Evolutionary conservation across 2,888 invertebrate genomes (phyloP), one percentile per base, ranked within the genome.

Genomic region (Ganaspis brasiliensis): DNA sequence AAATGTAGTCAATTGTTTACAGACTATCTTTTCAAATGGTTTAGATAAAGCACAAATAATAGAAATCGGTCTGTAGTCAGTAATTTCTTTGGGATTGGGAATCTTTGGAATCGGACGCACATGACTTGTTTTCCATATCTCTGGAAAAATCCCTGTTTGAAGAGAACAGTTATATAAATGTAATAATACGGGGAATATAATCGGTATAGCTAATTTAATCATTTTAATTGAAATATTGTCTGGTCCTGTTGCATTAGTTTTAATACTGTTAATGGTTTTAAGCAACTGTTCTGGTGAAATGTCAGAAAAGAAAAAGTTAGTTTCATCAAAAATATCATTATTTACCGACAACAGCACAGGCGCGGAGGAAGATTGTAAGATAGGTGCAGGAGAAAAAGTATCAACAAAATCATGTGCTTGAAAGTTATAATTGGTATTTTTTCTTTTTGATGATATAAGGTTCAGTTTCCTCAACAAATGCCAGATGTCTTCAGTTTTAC

Each of bases 271-370:
- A 10, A 45, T 12, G 12, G 9, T 45, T 12, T 45, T 12, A 45
- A 45, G 45, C 12, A 45, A n/a, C n/a, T n/a, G n/a, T n/a, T n/a
- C n/a, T 45, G 45, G 45, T 4, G 9, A 9, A 45, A 45, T 45
- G n/a, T 45, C 45, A 10, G 14, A 45, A 12, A 45, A 45, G 14
- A 45, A 45, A 12, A 45, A 45, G 4, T 45, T n/a, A 45, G 16
- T 21, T 74, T 31, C 59, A 59, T 49, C 12, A 71, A 73, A 73
- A 71, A 21, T 45, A 12, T 12, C 14, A 10, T 4, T 4, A 45
- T 14, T 45, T 4, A 14, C 14, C 12, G 45, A n/a, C 0, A 45
- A 45, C 2, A 6, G 31, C 6, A 6, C 31, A 31, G 31, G 31
- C 6, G 31, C 31, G 6, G 31, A 4, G 6, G 2, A 31, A 31